Percentiles rank a stretch among this genome's conserved stretches.
phyloP scores from a whole-genome alignment of 53 echinoderm and acorn worm species.

The Pentamera pediparva region DNA sequence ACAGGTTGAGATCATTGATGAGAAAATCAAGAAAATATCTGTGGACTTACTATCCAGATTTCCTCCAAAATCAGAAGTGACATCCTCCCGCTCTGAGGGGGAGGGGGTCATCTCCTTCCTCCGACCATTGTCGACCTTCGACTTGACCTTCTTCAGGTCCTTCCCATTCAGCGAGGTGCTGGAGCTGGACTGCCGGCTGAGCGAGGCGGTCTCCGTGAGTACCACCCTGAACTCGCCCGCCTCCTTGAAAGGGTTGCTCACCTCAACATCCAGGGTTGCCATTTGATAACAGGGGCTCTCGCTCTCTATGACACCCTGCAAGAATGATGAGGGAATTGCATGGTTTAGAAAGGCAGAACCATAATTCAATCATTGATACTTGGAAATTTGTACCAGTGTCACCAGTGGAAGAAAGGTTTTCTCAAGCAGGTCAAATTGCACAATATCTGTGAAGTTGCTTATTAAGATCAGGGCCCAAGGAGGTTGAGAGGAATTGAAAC shows the following conservation, averaged over 20 bases:
- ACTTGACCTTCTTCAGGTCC: constrained; percentile 60
- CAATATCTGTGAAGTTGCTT: not conserved
- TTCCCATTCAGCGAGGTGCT: constrained; percentile 59
- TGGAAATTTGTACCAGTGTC: too few species aligned
- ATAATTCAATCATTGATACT: too few species aligned
- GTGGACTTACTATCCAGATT: not conserved
- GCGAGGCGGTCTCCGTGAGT: constrained; percentile 68
- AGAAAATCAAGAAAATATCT: not conserved
- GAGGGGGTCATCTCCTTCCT: constrained; percentile 61
- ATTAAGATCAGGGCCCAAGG: not conserved
- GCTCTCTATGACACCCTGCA: constrained; percentile 75
- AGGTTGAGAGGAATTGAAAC: not conserved
- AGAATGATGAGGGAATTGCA: too few species aligned
- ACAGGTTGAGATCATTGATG: not conserved
- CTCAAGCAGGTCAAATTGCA: too few species aligned
- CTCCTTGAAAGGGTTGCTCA: constrained; percentile 74
- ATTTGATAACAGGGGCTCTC: constrained; percentile 90
- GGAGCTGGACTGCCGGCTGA: constrained; percentile 46
- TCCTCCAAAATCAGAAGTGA: constrained; percentile 33
- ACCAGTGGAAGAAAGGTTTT: too few species aligned
- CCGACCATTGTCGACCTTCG: constrained; percentile 77
- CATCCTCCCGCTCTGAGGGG: constrained; percentile 63
- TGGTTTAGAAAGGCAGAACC: too few species aligned
- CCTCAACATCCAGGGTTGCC: constrained; percentile 73
- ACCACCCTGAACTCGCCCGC: constrained; percentile 81